A percentile compares a stretch with the other conserved stretches of the same genome.
Evolutionary conservation across 92 coral and sea anemone genomes (phyloP).

Genomic region (Pocillopora grandis): DNA sequence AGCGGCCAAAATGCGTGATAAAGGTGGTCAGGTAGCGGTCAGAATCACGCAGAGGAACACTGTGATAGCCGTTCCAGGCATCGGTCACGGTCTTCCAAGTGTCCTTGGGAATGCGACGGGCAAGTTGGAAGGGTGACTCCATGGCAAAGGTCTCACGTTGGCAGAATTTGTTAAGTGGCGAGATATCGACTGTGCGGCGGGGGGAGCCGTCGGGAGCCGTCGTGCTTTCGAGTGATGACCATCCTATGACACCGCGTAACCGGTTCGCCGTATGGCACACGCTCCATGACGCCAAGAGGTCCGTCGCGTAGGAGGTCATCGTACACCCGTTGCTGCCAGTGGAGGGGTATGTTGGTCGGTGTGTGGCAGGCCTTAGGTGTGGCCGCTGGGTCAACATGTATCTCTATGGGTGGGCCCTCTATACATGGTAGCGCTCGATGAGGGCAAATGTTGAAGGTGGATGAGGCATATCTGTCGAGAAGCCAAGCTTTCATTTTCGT

Average conservation of each 20-base stretch:
- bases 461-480: slow-evolving; percentile 53
- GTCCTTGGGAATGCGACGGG: slow-evolving; percentile 60
- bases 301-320: slow-evolving; percentile 65
- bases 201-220: slow-evolving; percentile 45
- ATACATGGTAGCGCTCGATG: slow-evolving; percentile 40
- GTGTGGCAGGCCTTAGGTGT: slow-evolving; percentile 66
- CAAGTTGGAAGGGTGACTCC: slow-evolving; percentile 62
- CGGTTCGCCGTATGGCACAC: slow-evolving; percentile 72
- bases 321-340: slow-evolving; percentile 62
- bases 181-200: slow-evolving; percentile 63
- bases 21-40: slow-evolving; percentile 57
- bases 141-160: slow-evolving; percentile 48
- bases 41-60: slow-evolving; percentile 43
- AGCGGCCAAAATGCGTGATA: slow-evolving; percentile 63
- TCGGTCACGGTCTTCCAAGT: slow-evolving; percentile 62
- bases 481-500: slow-evolving; percentile 53
- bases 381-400: slow-evolving; percentile 39
- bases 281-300: slow-evolving; percentile 64
- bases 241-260: slow-evolving; percentile 73
- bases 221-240: slow-evolving; percentile 70
- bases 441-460: slow-evolving; percentile 66
- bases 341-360: slow-evolving; percentile 51
- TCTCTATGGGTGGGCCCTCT: slow-evolving; percentile 39
- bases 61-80: slow-evolving; percentile 66
- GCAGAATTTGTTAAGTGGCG: slow-evolving; percentile 61